Evolutionary conservation across 2,797 vertebrate genomes (phyloP), one percentile per base, ranked within the genome.

Genomic region (Heteromormyrus szaboi): DNA sequence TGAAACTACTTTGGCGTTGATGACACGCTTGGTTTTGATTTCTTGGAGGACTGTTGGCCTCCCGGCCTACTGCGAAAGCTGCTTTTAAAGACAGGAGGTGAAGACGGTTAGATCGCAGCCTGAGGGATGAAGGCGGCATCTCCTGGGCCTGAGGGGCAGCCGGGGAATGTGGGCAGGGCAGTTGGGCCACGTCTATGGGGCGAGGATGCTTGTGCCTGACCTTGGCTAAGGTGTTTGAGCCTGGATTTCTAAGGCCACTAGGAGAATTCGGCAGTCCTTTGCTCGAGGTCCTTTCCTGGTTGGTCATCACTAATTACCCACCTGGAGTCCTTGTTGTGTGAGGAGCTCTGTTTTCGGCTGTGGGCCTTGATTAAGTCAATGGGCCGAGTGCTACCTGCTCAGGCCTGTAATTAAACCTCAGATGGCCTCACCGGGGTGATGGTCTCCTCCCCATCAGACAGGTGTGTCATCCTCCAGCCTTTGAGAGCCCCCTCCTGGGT

Each of bases 211-310:
- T 25, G 59, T 81, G 41, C 41, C 79, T 83, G 41, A 83, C 33
- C 17, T 41, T 83, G 46, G n/a, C n/a, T 22, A 22, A 22, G 6
- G 81, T 84, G 22, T 84, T n/a, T 25, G 22, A 54, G 89, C 90
- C 91, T 90, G 29, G n/a, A n/a, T 17, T 53, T 88, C 90, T 90
- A 92, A 93, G 93, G 91, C 92, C 89, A 90, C 87, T 88, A 41
- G 37, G 37, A 2, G 4, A 79, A 41, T 44, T 79, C 14, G 2
- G 33, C 41, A 25, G 14, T 12, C 12, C 29, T 41, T 33, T 79
- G 72, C 14, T 79, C 12, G 4, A 41, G 33, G 72, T 44, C 12
- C 12, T 79, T 11, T 19, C 33, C 4, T 14, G 72, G 41, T 17
- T 37, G 33, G 33, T 29, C 1, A 2, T 17, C 4, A 33, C 33